These are phyloP conservation scores for Cinara cedri DNA, from an alignment of 2,888 invertebrate genomes.

Conservation along the genomic window DNA sequence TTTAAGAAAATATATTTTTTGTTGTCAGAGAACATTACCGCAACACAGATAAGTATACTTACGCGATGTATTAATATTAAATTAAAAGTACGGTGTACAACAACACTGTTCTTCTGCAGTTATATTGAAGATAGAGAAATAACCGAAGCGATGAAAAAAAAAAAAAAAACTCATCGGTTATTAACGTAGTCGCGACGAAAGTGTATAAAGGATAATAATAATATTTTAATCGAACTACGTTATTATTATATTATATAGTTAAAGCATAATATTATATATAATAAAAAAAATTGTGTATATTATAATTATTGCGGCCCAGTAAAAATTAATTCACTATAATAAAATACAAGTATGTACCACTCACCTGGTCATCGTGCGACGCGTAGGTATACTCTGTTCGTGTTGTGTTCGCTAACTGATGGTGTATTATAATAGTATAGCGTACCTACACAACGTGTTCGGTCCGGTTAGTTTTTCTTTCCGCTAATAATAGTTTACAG, in stretches of 20 bases:
- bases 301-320: not conserved
- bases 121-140: no score
- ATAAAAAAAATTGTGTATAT: no score
- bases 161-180: not conserved
- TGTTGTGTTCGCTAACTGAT: constrained; percentile 44
- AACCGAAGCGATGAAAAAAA: no score
- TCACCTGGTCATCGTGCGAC: constrained; percentile 36
- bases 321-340: not conserved
- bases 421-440: no score
- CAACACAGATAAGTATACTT: no score
- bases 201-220: not conserved
- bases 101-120: no score
- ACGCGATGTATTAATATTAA: no score
- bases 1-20: constrained; percentile 21
- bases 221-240: no score
- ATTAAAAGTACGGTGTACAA: no score
- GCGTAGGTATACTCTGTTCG: constrained; percentile 15
- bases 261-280: not conserved
- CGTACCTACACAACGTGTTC: not conserved
- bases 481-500: constrained; percentile 9
- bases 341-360: no score
- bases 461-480: not conserved
- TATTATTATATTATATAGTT: no score
- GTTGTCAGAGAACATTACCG: no score
- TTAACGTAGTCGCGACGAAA: not conserved